Evolutionary conservation across 2,888 invertebrate genomes (phyloP).

Genomic region (Onthophagus sagittarius): DNA sequence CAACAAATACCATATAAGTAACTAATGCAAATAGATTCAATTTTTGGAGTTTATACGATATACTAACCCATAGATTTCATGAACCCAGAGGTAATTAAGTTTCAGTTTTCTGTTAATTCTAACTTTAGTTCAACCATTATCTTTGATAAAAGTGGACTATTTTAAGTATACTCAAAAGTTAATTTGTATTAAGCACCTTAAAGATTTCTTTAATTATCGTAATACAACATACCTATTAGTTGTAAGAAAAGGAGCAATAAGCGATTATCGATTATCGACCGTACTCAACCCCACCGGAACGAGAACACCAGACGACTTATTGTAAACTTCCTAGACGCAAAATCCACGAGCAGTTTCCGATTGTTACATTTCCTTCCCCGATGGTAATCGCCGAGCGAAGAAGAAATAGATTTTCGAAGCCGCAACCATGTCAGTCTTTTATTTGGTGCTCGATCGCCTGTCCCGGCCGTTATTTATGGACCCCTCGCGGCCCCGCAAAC

Average conservation of each 20-base stretch:
- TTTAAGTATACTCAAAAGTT: too few species aligned
- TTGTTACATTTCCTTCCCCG: neutral
- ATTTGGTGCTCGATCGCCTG: conserved; percentile 7
- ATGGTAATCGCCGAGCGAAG: neutral
- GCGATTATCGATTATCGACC: neutral
- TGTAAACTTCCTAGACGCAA: neutral
- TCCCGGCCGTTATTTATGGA: conserved; percentile 6
- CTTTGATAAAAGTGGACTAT: too few species aligned
- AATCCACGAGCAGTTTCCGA: neutral
- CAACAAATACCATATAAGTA: too few species aligned
- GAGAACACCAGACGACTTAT: neutral
- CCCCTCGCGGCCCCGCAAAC: conserved; percentile 4
- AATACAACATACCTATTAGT: neutral
- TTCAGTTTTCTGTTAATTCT: too few species aligned
- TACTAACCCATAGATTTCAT: too few species aligned
- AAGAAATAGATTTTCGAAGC: neutral
- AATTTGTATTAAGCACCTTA: too few species aligned
- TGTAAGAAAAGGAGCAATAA: neutral
- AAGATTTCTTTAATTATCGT: too few species aligned
- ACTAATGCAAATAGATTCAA: too few species aligned
- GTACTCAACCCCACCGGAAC: neutral
- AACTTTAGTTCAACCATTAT: too few species aligned
- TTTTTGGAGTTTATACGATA: too few species aligned
- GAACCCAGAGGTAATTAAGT: too few species aligned
- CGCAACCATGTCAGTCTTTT: neutral